Percentiles rank a stretch among this genome's conserved stretches.
Evolutionary conservation across 2,888 invertebrate genomes (phyloP).

Genomic region (Acronicta aceris): DNA sequence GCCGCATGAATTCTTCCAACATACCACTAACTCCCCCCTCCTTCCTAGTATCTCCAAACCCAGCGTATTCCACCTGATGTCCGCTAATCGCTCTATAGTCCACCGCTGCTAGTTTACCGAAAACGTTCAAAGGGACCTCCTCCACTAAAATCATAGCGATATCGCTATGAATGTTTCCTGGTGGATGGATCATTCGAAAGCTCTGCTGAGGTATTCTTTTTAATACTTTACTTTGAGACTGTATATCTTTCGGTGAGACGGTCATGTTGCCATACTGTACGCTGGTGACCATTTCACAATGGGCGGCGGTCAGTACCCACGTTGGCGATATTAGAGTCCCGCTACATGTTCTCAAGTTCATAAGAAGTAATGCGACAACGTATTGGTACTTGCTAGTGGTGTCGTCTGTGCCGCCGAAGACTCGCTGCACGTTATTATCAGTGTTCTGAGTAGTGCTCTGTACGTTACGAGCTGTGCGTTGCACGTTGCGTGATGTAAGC

Average conservation of each 20-base stretch:
- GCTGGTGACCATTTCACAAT: conserved; percentile 4
- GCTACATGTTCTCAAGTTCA: conserved; percentile 13
- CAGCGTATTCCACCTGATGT: conserved; percentile 10
- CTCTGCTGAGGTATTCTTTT: conserved; percentile 15
- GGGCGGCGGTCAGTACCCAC: conserved; percentile 37
- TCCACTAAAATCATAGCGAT: conserved; percentile 22
- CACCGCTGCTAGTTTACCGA: conserved; percentile 6
- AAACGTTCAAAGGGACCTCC: conserved; percentile 6
- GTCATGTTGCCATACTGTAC: conserved; percentile 7
- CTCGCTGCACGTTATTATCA: neutral
- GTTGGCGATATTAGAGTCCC: conserved; percentile 29
- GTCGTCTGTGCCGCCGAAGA: neutral
- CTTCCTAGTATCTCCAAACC: conserved; percentile 13
- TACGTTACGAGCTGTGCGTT: too few species aligned
- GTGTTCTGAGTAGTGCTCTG: too few species aligned
- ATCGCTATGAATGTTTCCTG: neutral
- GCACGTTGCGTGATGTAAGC: too few species aligned
- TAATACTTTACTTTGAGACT: conserved; percentile 3
- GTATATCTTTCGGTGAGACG: neutral
- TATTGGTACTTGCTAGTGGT: conserved; percentile 1
- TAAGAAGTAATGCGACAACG: conserved; percentile 8
- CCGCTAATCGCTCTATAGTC: conserved; percentile 15
- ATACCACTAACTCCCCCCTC: neutral
- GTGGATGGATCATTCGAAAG: neutral
- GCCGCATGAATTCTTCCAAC: conserved; percentile 8